Percentiles rank a stretch among this genome's conserved stretches.
phyloP scores from a whole-genome alignment of 2,888 invertebrate species.

The Callinectes sapidus region DNA sequence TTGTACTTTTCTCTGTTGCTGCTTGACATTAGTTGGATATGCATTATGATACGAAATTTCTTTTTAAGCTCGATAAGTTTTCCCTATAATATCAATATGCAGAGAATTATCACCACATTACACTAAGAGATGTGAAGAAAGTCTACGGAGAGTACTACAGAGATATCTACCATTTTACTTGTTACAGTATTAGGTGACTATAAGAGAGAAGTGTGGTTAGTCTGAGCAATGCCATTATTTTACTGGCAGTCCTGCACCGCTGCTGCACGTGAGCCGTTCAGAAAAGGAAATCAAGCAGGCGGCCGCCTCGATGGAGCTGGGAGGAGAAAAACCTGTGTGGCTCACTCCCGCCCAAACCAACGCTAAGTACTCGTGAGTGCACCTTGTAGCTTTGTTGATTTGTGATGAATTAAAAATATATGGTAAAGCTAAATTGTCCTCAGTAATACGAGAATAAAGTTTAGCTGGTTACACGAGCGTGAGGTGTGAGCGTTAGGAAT shows the following conservation, averaged over 20 bases:
- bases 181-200: background rate
- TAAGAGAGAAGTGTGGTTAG: background rate
- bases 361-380: slow-evolving; percentile 51
- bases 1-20: no score
- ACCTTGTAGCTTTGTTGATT: background rate
- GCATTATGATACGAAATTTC: no score
- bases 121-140: no score
- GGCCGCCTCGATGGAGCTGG: slow-evolving; percentile 32
- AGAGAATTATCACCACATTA: no score
- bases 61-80: no score
- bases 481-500: background rate
- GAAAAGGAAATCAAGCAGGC: background rate
- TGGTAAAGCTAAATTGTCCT: background rate
- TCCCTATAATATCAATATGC: no score
- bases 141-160: no score
- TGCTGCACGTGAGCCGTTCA: slow-evolving; percentile 15
- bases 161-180: background rate
- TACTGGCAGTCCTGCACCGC: slow-evolving; percentile 15
- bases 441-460: background rate
- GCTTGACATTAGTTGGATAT: no score
- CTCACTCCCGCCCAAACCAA: slow-evolving; percentile 42
- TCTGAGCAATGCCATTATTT: background rate
- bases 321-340: slow-evolving; percentile 26
- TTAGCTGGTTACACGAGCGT: background rate
- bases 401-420: background rate